Base-by-base conservation (phyloP, 2,797 vertebrate genomes). In the Phoxinus dragarum region DNA sequence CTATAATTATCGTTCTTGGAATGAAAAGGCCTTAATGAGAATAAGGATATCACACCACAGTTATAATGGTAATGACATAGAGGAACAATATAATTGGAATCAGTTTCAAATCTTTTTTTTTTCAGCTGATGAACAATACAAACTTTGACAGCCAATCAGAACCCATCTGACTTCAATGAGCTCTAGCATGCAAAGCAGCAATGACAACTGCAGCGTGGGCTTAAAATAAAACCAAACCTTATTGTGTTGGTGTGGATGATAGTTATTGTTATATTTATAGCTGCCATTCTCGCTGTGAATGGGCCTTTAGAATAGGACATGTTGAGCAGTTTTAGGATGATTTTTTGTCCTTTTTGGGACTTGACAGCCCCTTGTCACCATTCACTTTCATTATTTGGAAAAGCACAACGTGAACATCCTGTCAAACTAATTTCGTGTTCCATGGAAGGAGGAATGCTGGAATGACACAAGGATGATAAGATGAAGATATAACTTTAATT, bases 101-200 rank as follows among this genome's bases (percentile, higher is more conserved):
- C 6, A 47, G n/a, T 47, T 73, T 31, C 12, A 31, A 14, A 47
- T 27, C 10, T 23, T 44, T 44, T 44, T 44, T 44, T 44, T 40
- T 68, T 27, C 42, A 73, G n/a, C 42, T 73, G n/a, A 73, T 73
- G 14, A 9, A 47, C 6, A 44, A 47, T 44, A 31, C 19, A 36
- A 54, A 75, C 27, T 12, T 75, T 75, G 49, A 76, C 34, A 34
- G 73, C 73, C 73, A 54, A 36, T 54, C 27, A 52, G 47, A 52
- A 34, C 10, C 47, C 42, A 73, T 44, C 73, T 54, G 19, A 49
- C 47, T 47, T 16, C 47, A 5, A 47, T 47, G 47, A 16, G 47
- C 47, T 49, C 4, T 47, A 4, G 9, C 47, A 19, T 54, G 73
- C 31, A 49, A 27, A 75, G 47, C 1, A 1, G 17, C 27, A 21